phyloP scores from a whole-genome alignment of 2,888 invertebrate species.

The Neoascia interrupta region DNA sequence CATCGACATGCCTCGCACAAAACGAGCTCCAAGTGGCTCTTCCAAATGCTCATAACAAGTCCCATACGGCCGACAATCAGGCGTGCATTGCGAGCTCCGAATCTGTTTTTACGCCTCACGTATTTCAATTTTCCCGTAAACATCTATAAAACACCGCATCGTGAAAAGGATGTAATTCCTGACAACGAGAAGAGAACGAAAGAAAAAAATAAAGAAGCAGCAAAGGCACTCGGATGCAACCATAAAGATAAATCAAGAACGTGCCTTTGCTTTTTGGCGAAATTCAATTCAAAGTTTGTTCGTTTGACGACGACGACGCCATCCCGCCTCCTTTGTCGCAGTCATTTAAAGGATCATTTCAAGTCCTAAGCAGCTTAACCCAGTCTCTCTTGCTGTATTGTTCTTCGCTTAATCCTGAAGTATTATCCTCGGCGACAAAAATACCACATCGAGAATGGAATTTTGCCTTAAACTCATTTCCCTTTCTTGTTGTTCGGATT shows the following conservation, averaged over 20 bases:
- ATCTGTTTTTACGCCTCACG: constrained; percentile 41
- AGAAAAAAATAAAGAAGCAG: constrained; percentile 8
- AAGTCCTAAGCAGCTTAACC: constrained; percentile 58
- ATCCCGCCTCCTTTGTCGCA: constrained; percentile 22
- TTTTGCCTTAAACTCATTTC: too few species aligned
- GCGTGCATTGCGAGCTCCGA: constrained; percentile 6
- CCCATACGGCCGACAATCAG: neutral
- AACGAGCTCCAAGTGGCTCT: constrained; percentile 13
- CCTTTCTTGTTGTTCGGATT: neutral
- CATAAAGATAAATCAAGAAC: constrained; percentile 68
- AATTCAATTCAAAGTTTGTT: constrained; percentile 52
- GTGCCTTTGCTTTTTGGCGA: constrained; percentile 45
- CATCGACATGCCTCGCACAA: neutral
- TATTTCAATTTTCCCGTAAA: constrained; percentile 59
- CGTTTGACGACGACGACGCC: neutral
- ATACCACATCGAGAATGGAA: constrained; percentile 51
- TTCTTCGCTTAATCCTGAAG: constrained; percentile 62
- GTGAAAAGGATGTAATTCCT: constrained; percentile 44
- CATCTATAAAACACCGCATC: constrained; percentile 53
- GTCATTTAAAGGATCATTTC: constrained; percentile 66
- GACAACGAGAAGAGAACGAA: constrained; percentile 1
- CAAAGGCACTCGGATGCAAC: constrained; percentile 55
- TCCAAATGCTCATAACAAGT: constrained; percentile 12
- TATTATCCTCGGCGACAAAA: constrained; percentile 55
- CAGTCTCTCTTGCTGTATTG: constrained; percentile 59